Conservation (phyloP, 2,888 invertebrate genomes). For the Pristionchus arcanus region DNA sequence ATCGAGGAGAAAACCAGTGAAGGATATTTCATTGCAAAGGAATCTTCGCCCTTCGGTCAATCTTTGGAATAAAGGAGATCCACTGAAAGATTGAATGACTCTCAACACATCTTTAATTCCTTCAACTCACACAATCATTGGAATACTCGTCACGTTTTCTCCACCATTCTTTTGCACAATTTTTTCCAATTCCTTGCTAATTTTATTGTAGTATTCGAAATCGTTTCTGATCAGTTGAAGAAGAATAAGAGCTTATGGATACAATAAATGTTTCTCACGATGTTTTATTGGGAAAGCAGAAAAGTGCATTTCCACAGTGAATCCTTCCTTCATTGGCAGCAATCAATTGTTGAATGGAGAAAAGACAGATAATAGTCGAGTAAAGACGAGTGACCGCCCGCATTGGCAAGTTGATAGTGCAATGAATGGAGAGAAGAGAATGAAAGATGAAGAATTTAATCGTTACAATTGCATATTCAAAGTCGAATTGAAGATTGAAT, state of each 20-base stretch:
- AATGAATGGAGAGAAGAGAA: slow-evolving; percentile 3
- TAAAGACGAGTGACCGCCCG: slow-evolving; percentile 38
- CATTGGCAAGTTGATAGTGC: not conserved
- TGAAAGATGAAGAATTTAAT: not conserved
- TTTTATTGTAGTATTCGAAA: not conserved
- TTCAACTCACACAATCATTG: slow-evolving; percentile 42
- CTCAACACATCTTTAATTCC: not conserved
- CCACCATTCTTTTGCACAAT: not conserved
- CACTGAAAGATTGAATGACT: not conserved
- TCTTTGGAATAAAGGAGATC: slow-evolving; percentile 6
- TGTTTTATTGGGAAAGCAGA: slow-evolving; percentile 38
- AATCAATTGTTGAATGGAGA: not conserved
- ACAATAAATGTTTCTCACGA: not conserved
- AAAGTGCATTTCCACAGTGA: slow-evolving; percentile 43
- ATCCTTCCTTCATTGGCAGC: not conserved
- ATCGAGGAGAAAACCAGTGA: slow-evolving; percentile 48
- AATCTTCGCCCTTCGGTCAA: slow-evolving; percentile 1
- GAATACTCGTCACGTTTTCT: not conserved
- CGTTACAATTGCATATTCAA: not conserved
- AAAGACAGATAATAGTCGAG: slow-evolving; percentile 9
- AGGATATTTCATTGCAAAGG: slow-evolving; percentile 11
- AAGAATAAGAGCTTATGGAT: not conserved
- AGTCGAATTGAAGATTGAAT: not conserved
- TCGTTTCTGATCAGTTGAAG: not conserved
- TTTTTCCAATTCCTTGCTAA: not conserved